Evolutionary conservation across 1,140 invertebrate genomes (phyloP), one percentile per base, ranked within the genome.

Genomic region (Schlechtendalia chinensis): DNA sequence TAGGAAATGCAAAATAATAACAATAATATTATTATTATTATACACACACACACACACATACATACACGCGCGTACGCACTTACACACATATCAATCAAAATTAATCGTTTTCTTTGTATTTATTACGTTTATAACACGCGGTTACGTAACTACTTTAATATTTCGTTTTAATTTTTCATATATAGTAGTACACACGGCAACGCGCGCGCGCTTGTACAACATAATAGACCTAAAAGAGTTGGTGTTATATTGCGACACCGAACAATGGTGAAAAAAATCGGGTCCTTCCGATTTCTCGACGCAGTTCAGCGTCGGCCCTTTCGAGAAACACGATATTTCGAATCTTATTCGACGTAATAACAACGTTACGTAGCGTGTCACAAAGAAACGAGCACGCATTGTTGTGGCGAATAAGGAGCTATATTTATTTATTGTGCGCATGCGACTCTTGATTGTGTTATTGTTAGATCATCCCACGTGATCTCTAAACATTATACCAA

Each of bases 81-180:
- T 50, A 69, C n/a, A n/a, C 29, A 8, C n/a, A 16, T 19, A 47
- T 24, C 39, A 47, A 67, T 67, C 39, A 67, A 67, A 67, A 67
- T 47, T 22, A 67, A 45, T 45, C 22, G 65, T 67, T 67, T 45
- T 39, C 11, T 65, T 39, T n/a, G 32, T 5, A 65, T 45, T n/a
- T 39, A 39, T 5, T 45, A 22, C 22, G 22, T 67, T 5, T 47
- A 24, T 47, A 47, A n/a, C 11, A 8, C 32, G 32, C 32, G 17
- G n/a, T 67, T 67, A 67, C 14, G 65, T 67, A 67, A 67, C 39
- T 16, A 39, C 8, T 39, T 39, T 39, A 39, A 39, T 39, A 39
- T 39, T 39, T 39, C 3, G 32, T 39, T 39, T 3, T 4, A 4
- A 39, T 39, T 39, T 39, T n/a, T n/a, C n/a, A n/a, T n/a, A n/a